Evolutionary conservation across 2,113 vertebrate species (phyloP).

Genomic region (rat (Rattus norvegicus)): DNA sequence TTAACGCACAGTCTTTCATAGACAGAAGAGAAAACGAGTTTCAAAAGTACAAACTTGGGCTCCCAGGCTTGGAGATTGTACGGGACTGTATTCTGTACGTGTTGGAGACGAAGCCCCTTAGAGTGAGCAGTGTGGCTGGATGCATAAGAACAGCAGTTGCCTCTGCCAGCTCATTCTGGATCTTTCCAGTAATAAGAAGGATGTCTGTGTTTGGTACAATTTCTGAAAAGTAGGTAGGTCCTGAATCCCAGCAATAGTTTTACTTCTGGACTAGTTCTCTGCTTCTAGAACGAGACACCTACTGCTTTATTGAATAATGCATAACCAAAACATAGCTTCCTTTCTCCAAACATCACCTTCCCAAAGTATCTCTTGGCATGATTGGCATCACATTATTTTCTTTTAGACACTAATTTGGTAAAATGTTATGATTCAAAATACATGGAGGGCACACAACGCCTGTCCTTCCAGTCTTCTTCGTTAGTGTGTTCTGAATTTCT

Average conservation of each 20-base stretch:
- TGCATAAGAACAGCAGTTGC: background rate
- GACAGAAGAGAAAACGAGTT: constrained; percentile 36
- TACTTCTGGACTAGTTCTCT: background rate
- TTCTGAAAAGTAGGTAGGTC: background rate
- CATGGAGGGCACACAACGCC: background rate
- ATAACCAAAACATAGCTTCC: background rate
- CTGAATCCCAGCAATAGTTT: constrained; percentile 39
- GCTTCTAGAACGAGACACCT: background rate
- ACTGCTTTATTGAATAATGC: background rate
- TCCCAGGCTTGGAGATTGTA: background rate
- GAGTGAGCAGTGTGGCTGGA: background rate
- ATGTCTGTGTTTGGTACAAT: background rate
- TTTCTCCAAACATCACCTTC: background rate
- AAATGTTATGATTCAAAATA: background rate
- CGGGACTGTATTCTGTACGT: background rate
- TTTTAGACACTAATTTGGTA: background rate
- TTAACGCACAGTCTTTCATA: constrained; percentile 7
- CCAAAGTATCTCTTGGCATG: background rate
- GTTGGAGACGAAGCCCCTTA: background rate
- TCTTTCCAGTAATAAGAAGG: background rate
- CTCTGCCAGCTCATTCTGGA: background rate
- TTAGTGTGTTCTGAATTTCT: background rate
- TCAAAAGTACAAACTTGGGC: background rate
- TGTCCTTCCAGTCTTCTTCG: background rate
- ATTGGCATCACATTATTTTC: background rate